Conservation (phyloP, 1,140 invertebrate genomes). For the Asobara japonica region DNA sequence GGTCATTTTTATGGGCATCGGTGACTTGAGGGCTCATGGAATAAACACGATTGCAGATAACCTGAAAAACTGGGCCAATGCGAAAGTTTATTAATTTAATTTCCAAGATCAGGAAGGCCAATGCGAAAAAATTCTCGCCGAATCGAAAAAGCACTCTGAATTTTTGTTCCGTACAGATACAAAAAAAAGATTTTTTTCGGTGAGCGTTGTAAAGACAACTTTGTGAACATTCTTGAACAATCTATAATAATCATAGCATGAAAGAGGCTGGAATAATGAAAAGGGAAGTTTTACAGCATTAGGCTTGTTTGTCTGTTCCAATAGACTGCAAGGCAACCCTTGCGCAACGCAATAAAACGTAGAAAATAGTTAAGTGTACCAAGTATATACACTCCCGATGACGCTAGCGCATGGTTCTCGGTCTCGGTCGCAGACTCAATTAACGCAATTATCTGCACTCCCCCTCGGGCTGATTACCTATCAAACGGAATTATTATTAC, state of each 20-base stretch:
- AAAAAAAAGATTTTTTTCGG: too few relatives aligned
- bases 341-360: conserved; percentile 13
- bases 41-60: too few relatives aligned
- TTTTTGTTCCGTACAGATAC: too few relatives aligned
- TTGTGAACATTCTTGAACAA: too few relatives aligned
- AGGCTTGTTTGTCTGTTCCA: neutral
- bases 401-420: neutral
- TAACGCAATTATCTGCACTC: conserved; percentile 7
- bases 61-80: too few relatives aligned
- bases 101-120: too few relatives aligned
- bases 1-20: neutral
- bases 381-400: neutral
- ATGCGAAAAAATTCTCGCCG: too few relatives aligned
- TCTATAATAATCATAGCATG: neutral
- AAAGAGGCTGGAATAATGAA: neutral
- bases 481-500: conserved; percentile 14
- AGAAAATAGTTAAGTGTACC: conserved; percentile 12
- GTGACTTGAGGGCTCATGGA: neutral
- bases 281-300: neutral
- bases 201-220: too few relatives aligned
- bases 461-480: conserved; percentile 5
- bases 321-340: neutral
- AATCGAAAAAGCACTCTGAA: too few relatives aligned
- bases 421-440: conserved; percentile 10
- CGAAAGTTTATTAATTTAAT: too few relatives aligned